Evolutionary conservation across 2,113 vertebrate genomes (phyloP), one percentile per base, ranked within the genome.

Genomic region (Gorsachius goisagi): DNA sequence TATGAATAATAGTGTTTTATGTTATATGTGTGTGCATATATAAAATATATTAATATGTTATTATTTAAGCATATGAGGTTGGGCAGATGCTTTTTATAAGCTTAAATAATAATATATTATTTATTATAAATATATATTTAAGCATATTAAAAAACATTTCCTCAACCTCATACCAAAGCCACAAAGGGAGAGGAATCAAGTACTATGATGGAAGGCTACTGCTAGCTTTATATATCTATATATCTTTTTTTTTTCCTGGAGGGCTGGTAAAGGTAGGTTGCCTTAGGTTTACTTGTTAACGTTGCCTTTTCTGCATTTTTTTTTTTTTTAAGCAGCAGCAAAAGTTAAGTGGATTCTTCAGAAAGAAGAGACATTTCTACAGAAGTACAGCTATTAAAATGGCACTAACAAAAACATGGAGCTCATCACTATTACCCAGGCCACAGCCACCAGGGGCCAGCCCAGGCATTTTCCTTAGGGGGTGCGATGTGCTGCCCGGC

Each of bases 401-500:
- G 35, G 4, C 37, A n/a, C 32, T 19, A 17, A 22, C 6, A 12
- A 63, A 64, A 50, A 12, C 0, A 0, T 16, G 47, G 53, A 59
- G n/a, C 52, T 92, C 52, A 1, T 7, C 0, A 10, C 73, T 52
- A 9, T 41, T 67, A 47, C 39, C 52, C 33, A 9, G 86, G 67
- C 39, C 49, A 11, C 62, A 76, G 66, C 33, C 85, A 75, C 9
- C 83, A 72, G 37, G 27, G 22, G 7, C 77, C 69, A 74, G 77
- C 50, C 72, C 64, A 47, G 60, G 37, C 33, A 4, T 44, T 82
- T 75, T 37, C 20, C 60, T 39, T 7, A n/a, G 35, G 26, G 23
- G 9, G 2, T 44, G 7, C 17, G 63, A 56, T 5, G 3, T 24
- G 62, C 33, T 56, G 60, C 33, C 6, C 4, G 0, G 2, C 24